Base-by-base conservation (phyloP, 1,140 invertebrate species). In the Drosophila pseudoananassae region DNA sequence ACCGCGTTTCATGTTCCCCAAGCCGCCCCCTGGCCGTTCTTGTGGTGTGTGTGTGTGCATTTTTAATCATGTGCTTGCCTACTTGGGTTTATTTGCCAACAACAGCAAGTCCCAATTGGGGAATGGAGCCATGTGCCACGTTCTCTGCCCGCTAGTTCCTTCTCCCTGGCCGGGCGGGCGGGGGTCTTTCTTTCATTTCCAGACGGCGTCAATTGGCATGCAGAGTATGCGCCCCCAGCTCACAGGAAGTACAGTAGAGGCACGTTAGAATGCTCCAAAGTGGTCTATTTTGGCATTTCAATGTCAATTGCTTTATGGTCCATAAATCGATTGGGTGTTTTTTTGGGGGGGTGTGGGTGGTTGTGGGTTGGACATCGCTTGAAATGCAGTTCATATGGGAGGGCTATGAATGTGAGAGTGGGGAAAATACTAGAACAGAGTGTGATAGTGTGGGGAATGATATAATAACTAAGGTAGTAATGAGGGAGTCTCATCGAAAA, bases 31-130 rank as follows among this genome's bases (percentile, higher is more conserved):
- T 14, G 6, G 3, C 25, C 25, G 4, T 45, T 9, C 1, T 12
- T 15, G 29, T 31, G 23, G n/a, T 23, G 8, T 51, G 27, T 64
- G 49, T 77, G 43, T 66, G 77, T 81, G 81, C 63, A 85, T 85
- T 85, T 85, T 85, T 85, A 85, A 85, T 85, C 81, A 87, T 88
- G 78, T 87, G 55, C 82, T 85, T 85, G 82, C 82, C 81, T 85
- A 85, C 82, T 85, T 85, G 70, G 63, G 60, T 63, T 75, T 74
- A 75, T 66, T 76, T 51, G 61, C 71, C 71, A 75, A 60, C 55
- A 45, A 60, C 53, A 57, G 54, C 49, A 49, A 85, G 73, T 64
- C 74, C 81, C 81, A 74, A 75, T 81, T 80, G 81, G 81, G 82
- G 70, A 77, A 84, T 47, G 61, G 81, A 75, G 81, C 66, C 64